Evolutionary conservation across 2,113 vertebrate genomes (phyloP), one percentile per base, ranked within the genome.

Genomic region (Tichodroma muraria): DNA sequence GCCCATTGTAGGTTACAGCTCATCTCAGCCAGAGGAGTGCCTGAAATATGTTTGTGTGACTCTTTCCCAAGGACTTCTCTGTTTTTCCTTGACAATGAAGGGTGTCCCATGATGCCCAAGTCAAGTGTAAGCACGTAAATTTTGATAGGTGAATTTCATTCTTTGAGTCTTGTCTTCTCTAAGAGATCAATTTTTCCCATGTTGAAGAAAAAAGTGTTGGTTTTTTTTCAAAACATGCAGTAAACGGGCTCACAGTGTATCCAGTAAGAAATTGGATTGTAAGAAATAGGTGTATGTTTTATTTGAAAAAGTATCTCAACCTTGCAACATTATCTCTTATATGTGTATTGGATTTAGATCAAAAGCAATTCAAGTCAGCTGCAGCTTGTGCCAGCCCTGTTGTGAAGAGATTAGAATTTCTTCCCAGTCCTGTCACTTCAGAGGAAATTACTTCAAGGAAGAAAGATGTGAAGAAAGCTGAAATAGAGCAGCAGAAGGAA

Each of bases 291-390:
- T 6, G 3, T 49, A 31, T 16, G 1, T 66, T 92, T 73, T 78
- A 56, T 56, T 28, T 78, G 44, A 70, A 86, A 76, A 93, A 56
- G 45, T 18, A 16, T 63, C 22, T 60, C 88, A 71, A 80, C 56
- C 20, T 83, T 72, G 40, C 35, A 77, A 47, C 3, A 1, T 91
- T 85, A 23, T 85, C 30, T 52, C 40, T 77, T 85, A 4, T 49
- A 35, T 89, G 27, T 65, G 16, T 65, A 44, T 61, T 80, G 42
- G 57, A 40, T 96, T 95, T 95, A 95, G 97, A 96, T 86, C 93
- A 94, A n/a, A 97, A 92, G 66, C 96, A 97, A 68, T 96, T 97
- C 60, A 97, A 94, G 28, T 95, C 97, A 42, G 92, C 96, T 9
- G 95, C 97, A 94, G 97, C 94, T 57, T 97, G 97, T 88, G 94